Base-by-base conservation (phyloP, 1,140 invertebrate genomes). In the Papilio polytes region DNA sequence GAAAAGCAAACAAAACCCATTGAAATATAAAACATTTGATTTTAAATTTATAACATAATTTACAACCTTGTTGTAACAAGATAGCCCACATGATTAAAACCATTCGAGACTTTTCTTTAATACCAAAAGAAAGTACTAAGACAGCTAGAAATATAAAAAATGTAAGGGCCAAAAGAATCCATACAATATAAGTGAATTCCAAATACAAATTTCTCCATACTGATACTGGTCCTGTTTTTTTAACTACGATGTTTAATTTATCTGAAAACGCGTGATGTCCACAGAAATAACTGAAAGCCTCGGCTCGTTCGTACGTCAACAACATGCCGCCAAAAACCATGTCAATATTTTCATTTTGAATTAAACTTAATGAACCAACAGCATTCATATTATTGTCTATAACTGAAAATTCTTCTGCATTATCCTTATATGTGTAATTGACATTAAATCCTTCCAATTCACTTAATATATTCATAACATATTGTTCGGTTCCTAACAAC, bases 321-420 rank as follows among this genome's bases (percentile, higher is more conserved):
- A 93, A 26, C 80, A 89, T 85, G 0, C 86, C 89, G 1, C 91
- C 91, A 20, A 87, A 80, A 26, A 90, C 81, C 7, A 90, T 74
- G 56, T 94, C 90, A 31, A 77, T 78, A 80, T 87, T 46, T 48
- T 83, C 84, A 2, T 81, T 83, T 51, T 90, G 88, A 20, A 93
- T 80, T 73, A 82, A 78, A 46, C 70, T 22, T 51, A 91, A 80
- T 3, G 88, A 85, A n/a, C 89, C 87, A 8, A 72, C 63, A 0
- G 83, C 87, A 0, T 80, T 78, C 86, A 89, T 87, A 44, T 89
- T 83, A 0, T 82, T 70, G 2, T 74, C 51, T 13, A 91, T 80
- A 0, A 79, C 79, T 3, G 88, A 85, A 53, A 89, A 91, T 15
- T 83, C 74, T 82, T 91, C 85, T 1, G 74, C 86, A 26, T 87